These are phyloP conservation scores for Camponotus floridanus DNA, from an alignment of 1,140 invertebrate species.

Conservation along the genomic window DNA sequence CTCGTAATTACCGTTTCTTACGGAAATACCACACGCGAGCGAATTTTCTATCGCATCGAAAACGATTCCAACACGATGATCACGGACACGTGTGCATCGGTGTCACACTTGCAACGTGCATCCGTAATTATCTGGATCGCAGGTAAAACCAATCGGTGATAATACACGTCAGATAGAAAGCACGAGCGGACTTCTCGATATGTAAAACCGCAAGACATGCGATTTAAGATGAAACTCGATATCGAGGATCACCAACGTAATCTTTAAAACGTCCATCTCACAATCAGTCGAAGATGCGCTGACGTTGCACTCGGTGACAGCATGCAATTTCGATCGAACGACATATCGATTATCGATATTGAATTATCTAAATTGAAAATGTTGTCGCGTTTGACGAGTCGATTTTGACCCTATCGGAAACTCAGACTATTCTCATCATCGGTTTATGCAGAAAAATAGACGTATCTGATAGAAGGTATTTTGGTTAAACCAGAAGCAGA, in stretches of 20 bases:
- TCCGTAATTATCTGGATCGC: conserved; percentile 28
- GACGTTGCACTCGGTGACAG: too few relatives aligned
- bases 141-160: not conserved
- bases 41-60: not conserved
- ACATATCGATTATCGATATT: not conserved
- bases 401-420: not conserved
- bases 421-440: not conserved
- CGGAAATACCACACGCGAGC: not conserved
- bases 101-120: conserved; percentile 7
- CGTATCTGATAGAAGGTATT: too few relatives aligned
- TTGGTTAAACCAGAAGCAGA: too few relatives aligned
- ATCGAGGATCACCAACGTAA: too few relatives aligned
- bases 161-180: conserved; percentile 29
- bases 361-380: conserved; percentile 36
- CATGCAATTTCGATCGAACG: conserved; percentile 51
- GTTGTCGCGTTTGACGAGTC: not conserved
- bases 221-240: not conserved
- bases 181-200: not conserved
- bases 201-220: not conserved
- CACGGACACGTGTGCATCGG: not conserved
- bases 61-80: not conserved
- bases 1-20: conserved; percentile 16
- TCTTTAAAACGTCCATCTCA: too few relatives aligned
- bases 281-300: too few relatives aligned
- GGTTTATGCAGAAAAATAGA: not conserved